phyloP scores from a whole-genome alignment of 2,113 vertebrate genomes.

The Macquaria australasica region DNA sequence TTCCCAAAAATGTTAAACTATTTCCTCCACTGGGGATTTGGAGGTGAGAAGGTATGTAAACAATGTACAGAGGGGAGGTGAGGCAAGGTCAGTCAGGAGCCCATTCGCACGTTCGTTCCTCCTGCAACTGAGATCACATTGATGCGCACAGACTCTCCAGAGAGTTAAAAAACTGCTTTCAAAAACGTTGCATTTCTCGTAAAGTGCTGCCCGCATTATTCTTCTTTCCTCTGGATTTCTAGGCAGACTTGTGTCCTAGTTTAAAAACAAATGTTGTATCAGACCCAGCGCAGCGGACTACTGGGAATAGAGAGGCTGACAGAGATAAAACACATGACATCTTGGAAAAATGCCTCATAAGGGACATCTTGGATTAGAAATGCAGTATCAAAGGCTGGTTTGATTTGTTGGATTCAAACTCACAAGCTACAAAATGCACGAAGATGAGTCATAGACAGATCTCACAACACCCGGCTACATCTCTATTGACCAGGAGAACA shows the following conservation, averaged over 20 bases:
- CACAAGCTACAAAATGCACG: slow-evolving; percentile 46
- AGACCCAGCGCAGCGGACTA: slow-evolving; percentile 30
- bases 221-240: slow-evolving; percentile 41
- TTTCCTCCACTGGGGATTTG: neutral
- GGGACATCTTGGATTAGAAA: slow-evolving; percentile 61
- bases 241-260: slow-evolving; percentile 61
- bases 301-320: slow-evolving; percentile 60
- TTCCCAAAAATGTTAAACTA: neutral
- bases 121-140: slow-evolving; percentile 9
- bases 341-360: slow-evolving; percentile 60
- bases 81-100: slow-evolving; percentile 13
- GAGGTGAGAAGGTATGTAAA: neutral
- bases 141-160: slow-evolving; percentile 7
- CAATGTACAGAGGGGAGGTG: slow-evolving; percentile 3
- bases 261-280: slow-evolving; percentile 63
- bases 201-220: slow-evolving; percentile 22
- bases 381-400: slow-evolving; percentile 53
- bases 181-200: slow-evolving; percentile 20
- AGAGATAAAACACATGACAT: slow-evolving; percentile 64
- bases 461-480: slow-evolving; percentile 16
- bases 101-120: slow-evolving; percentile 15
- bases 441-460: slow-evolving; percentile 46
- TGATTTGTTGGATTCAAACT: slow-evolving; percentile 54
- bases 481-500: slow-evolving; percentile 12
- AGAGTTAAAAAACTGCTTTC: neutral